These are phyloP conservation scores for Mustelus asterias DNA, from an alignment of 2,113 vertebrate species.

Conservation along the genomic window DNA sequence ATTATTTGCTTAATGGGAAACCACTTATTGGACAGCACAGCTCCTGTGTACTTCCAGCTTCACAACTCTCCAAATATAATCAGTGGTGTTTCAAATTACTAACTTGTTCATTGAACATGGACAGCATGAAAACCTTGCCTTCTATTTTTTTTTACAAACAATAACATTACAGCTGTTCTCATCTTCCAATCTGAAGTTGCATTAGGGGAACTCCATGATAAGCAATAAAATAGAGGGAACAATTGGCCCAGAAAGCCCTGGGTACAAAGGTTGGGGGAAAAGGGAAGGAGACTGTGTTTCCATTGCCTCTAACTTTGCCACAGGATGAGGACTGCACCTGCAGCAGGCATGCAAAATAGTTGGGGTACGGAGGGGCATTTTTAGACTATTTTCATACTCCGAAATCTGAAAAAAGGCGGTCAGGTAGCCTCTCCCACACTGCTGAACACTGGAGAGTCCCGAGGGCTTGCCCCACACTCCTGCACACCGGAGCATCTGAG, in stretches of 20 bases:
- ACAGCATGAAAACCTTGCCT: not conserved
- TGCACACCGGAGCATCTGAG: too few species aligned
- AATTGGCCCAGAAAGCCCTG: not conserved
- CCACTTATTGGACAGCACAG: constrained; percentile 47
- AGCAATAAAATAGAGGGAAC: not conserved
- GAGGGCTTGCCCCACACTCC: too few species aligned
- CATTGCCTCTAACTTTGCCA: not conserved
- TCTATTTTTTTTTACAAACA: not conserved
- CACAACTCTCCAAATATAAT: not conserved
- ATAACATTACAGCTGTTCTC: not conserved
- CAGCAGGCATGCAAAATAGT: not conserved
- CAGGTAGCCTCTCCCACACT: not conserved
- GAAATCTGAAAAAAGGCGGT: not conserved
- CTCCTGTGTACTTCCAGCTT: constrained; percentile 42
- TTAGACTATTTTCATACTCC: not conserved
- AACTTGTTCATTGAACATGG: not conserved
- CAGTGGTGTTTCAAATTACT: not conserved
- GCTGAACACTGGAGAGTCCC: not conserved
- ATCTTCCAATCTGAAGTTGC: not conserved
- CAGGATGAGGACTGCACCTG: not conserved
- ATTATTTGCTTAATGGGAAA: constrained; percentile 50
- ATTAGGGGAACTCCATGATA: not conserved
- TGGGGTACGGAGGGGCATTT: not conserved
- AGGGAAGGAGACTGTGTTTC: not conserved
- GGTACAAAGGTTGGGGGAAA: not conserved